Evolutionary conservation across 2,888 invertebrate genomes (phyloP), one percentile per base, ranked within the genome.

Genomic region (Julus scanicus): DNA sequence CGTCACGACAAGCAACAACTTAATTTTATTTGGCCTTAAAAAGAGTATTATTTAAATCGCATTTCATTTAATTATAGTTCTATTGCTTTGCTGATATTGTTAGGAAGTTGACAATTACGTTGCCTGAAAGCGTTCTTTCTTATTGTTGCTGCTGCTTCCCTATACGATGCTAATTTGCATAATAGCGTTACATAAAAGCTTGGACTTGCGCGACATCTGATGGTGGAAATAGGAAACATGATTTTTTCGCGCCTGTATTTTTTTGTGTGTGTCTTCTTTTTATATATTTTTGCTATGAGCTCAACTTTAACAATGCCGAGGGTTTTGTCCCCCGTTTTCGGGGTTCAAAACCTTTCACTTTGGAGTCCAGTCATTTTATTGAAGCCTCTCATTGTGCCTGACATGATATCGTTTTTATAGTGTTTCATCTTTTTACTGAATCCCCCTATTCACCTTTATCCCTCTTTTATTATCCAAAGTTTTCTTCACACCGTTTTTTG

Each of bases 91-190:
- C 20, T 20, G 17, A 63, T 20, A 63, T 20, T 20, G 63, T 17
- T 63, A 20, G 63, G 20, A 63, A 63, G 20, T n/a, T 63, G 63
- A 20, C 63, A 20, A 20, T 63, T 63, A 63, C 20, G 63, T 20
- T 63, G 63, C 63, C n/a, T 20, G 63, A 63, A 63, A 63, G 63
- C 57, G 17, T 63, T 20, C 20, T 63, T 63, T 63, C 63, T 63
- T 63, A 63, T 63, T 63, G 63, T 63, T 63, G 20, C 6, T 13
- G 29, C 29, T 29, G 63, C n/a, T 63, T n/a, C 20, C 20, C n/a
- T 20, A 29, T 29, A 20, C 63, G 63, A 20, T 63, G 20, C 63
- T 63, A 63, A 63, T 63, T 63, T 63, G 63, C 63, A 20, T 63
- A 20, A 63, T 57, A 9, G 63, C n/a, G 20, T 63, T 63, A 20